A percentile compares a stretch with the other conserved stretches of the same genome.
Conservation (phyloP, 2,113 vertebrate species). For the Casuarius casuarius region DNA sequence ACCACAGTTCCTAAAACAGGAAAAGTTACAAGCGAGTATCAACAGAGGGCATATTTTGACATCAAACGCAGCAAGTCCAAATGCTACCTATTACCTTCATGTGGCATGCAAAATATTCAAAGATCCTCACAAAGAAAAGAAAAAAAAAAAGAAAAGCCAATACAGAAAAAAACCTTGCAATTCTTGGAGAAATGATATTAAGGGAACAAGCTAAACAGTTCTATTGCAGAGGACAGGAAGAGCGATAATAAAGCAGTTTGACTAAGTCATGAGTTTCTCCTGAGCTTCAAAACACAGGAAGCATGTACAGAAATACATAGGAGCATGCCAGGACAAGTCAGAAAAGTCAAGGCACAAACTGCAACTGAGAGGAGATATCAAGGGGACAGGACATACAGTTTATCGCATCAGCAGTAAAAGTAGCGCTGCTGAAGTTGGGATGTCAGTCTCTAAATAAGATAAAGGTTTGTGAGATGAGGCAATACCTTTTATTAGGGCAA, state of each 20-base stretch:
- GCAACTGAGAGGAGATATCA: neutral
- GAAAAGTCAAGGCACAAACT: neutral
- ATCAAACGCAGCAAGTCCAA: neutral
- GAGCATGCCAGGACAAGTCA: neutral
- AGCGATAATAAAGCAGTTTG: neutral
- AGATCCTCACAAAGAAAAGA: neutral
- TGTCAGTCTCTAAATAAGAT: neutral
- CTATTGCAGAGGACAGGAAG: neutral
- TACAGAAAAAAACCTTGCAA: neutral
- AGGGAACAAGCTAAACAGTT: neutral
- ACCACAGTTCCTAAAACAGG: conserved; percentile 55
- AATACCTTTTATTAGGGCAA: neutral
- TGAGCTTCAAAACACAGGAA: neutral
- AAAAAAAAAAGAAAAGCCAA: neutral
- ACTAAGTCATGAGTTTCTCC: neutral
- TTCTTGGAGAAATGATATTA: neutral
- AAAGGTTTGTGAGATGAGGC: neutral
- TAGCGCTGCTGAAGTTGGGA: neutral
- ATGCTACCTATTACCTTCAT: neutral
- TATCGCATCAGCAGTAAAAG: neutral
- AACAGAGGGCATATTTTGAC: neutral
- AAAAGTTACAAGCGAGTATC: neutral
- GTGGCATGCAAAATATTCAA: neutral
- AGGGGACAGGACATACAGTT: neutral
- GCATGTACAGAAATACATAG: rapidly evolving